These are phyloP conservation scores for Osedax fenrisi DNA, from an alignment of 2,888 invertebrate species.

Conservation along the genomic window DNA sequence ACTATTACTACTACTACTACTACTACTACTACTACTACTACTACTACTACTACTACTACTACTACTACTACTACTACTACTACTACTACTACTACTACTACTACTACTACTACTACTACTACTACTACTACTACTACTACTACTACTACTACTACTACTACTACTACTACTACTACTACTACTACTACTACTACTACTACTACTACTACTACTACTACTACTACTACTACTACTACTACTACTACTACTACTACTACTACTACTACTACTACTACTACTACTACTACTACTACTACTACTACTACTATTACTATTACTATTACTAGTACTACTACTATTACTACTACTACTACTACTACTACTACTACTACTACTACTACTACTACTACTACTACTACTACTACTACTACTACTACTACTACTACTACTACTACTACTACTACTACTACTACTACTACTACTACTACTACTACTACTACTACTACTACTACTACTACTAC, in stretches of 20 bases:
- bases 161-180: not conserved
- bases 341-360: not conserved
- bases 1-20: not conserved
- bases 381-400: not conserved
- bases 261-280: not conserved
- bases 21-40: not conserved
- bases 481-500: not conserved
- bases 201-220: not conserved
- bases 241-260: not conserved
- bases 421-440: not conserved
- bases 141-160: not conserved
- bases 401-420: not conserved
- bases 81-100: not conserved
- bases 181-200: not conserved
- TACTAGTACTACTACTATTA: not conserved
- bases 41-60: not conserved
- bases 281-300: not conserved
- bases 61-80: not conserved
- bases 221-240: not conserved
- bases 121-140: not conserved
- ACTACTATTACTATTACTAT: not conserved
- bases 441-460: not conserved
- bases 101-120: not conserved
- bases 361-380: not conserved
- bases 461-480: not conserved